A percentile compares a stretch with the other conserved stretches of the same genome.
These are phyloP conservation scores for Diogma glabrata DNA, from an alignment of 2,888 invertebrate genomes.

Conservation along the genomic window DNA sequence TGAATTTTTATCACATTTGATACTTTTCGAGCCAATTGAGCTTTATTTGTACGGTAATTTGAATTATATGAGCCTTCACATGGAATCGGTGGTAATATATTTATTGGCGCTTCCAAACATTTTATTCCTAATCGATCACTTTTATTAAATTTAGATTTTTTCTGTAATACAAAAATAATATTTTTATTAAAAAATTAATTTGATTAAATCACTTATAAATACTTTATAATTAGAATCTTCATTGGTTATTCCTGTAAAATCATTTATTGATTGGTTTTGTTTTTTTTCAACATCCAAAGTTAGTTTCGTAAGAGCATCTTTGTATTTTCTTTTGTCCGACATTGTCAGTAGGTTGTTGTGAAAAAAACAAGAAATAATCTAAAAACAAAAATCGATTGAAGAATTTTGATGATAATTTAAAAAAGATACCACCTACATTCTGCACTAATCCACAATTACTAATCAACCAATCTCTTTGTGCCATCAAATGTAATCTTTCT, in stretches of 20 bases:
- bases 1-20: slow-evolving; percentile 10
- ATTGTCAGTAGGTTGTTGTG: slow-evolving; percentile 27
- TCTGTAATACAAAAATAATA: no score
- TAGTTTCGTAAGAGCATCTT: slow-evolving; percentile 15
- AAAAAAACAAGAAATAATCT: slow-evolving; percentile 30
- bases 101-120: not conserved
- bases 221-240: no score
- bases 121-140: not conserved
- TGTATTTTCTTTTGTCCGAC: slow-evolving; percentile 29
- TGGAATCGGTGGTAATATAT: not conserved
- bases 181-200: no score
- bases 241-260: no score
- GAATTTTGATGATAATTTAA: slow-evolving; percentile 19
- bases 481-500: slow-evolving; percentile 49
- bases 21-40: slow-evolving; percentile 9
- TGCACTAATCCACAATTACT: slow-evolving; percentile 58
- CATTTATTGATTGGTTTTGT: no score
- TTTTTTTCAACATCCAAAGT: not conserved
- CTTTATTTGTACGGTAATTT: slow-evolving; percentile 3
- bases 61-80: not conserved
- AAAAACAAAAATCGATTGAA: slow-evolving; percentile 4
- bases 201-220: no score
- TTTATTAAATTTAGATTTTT: no score
- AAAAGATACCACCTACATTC: slow-evolving; percentile 38
- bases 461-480: slow-evolving; percentile 57